Base-by-base conservation (phyloP, 2,797 vertebrate genomes). In the Chelmon rostratus region DNA sequence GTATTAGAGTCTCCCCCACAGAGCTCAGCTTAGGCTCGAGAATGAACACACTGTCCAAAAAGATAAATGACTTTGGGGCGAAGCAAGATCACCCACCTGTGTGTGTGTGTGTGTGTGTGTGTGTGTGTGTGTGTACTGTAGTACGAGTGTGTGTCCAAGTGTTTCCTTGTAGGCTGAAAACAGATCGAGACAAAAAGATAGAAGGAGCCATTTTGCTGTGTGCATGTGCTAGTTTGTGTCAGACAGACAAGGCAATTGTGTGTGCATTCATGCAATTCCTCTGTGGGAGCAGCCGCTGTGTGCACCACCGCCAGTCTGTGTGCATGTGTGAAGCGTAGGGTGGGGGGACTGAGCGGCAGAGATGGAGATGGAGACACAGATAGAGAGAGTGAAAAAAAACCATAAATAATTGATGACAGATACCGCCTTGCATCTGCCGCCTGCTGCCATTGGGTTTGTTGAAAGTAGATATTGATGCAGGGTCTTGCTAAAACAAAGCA, bases 331-430 rank as follows among this genome's bases (percentile, higher is more conserved):
- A 84, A 85, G 82, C 67, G 4, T 19, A 40, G 78, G 50, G 82
- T 56, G 69, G 73, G 35, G 73, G 72, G 83, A 23, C 56, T 59
- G 71, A 84, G 78, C 37, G 15, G 67, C 33, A 75, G 75, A 79
- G 79, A 89, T 80, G 67, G 76, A 89, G 87, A 78, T 58, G 80
- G 73, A 92, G 91, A 86, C 77, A 81, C 65, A 88, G 85, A 88
- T 78, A 88, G 69, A 88, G 88, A 82, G 82, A 83, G 82, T 63
- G 83, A 78, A 85, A 88, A 70, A 85, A 84, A 83, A 63, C 84
- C 84, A 90, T 96, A 86, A 93, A 96, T 95, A 94, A 94, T 95
- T 93, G 90, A 96, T 94, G 85, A 78, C 84, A 84, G 89, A 90
- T 90, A 79, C 84, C 69, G 91, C 91, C 89, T 92, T 88, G 90